These are phyloP conservation scores for Chrysemys picta DNA, from an alignment of 2,113 vertebrate species.

Conservation along the genomic window DNA sequence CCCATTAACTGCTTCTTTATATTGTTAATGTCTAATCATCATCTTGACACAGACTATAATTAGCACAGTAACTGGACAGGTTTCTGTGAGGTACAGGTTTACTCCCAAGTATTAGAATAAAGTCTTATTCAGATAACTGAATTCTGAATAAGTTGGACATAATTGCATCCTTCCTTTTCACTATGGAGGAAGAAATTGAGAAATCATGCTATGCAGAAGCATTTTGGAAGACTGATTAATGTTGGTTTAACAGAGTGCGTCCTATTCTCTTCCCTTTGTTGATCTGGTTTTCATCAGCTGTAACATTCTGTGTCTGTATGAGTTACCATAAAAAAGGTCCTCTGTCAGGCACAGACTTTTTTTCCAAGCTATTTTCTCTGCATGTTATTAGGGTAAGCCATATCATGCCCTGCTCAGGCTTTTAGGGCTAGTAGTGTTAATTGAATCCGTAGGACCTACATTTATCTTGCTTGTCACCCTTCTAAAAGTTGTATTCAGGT, in stretches of 20 bases:
- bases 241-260: not conserved
- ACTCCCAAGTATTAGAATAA: not conserved
- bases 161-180: not conserved
- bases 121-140: not conserved
- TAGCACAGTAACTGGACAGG: not conserved
- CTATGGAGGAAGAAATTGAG: not conserved
- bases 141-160: not conserved
- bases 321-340: not conserved
- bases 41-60: slow-evolving; percentile 31
- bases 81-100: slow-evolving; percentile 15
- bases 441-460: not conserved
- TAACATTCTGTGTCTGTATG: not conserved
- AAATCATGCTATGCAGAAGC: not conserved
- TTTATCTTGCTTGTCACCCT: not conserved
- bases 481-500: slow-evolving; percentile 14
- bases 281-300: not conserved
- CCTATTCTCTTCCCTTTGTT: not conserved
- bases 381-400: not conserved
- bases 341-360: not conserved
- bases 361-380: not conserved
- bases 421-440: not conserved
- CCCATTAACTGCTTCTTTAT: slow-evolving; percentile 32
- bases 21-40: slow-evolving; percentile 38
- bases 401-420: not conserved
- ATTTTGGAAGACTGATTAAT: not conserved